Base-by-base conservation (phyloP, 1,140 invertebrate genomes). In the Megalopta genalis region DNA sequence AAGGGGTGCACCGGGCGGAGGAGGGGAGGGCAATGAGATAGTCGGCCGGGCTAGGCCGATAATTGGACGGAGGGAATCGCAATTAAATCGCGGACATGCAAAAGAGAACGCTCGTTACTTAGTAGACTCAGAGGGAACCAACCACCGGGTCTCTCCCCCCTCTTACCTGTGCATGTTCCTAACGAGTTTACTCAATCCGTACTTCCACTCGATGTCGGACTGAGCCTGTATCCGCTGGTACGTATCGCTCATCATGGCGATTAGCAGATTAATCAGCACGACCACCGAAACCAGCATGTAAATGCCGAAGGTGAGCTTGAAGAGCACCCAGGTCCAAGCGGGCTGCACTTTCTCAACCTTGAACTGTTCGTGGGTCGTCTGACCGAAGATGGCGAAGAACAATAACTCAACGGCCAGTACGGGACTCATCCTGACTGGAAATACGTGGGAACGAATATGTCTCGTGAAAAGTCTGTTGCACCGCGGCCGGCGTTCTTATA, bases 161-260 rank as follows among this genome's bases (percentile, higher is more conserved):
- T 46, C 86, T 88, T 85, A 93, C 92, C 92, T 96, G 93, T 99
- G 98, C 98, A 99, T 99, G 90, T 99, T 99, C 84, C 98, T 94
- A 89, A 99, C 99, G 86, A 99, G 94, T 94, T 99, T 99, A 62
- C 99, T 99, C 86, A 99, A 93, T 46, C 99, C 99, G 91, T 99
- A 99, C 93, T 99, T 99, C 99, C 99, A 99, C 93, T 99, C 99
- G 87, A 99, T 99, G 93, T 99, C 99, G n/a, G 99, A 99, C 95
- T 99, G 98, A 62, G 98, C 98, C 94, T 99, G 96, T 91, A 99
- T 99, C 88, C 98, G 95, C 92, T 99, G 99, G 93, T 99, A 99
- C 42, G 99, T 99, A 94, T 99, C 99, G 90, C 98, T 99, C 99
- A 99, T 99, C 99, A 99, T 99, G 94, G 99, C 99, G 95, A 99